Conservation (phyloP, 2,888 invertebrate species). For the Rhopalosiphum nymphaeae region DNA sequence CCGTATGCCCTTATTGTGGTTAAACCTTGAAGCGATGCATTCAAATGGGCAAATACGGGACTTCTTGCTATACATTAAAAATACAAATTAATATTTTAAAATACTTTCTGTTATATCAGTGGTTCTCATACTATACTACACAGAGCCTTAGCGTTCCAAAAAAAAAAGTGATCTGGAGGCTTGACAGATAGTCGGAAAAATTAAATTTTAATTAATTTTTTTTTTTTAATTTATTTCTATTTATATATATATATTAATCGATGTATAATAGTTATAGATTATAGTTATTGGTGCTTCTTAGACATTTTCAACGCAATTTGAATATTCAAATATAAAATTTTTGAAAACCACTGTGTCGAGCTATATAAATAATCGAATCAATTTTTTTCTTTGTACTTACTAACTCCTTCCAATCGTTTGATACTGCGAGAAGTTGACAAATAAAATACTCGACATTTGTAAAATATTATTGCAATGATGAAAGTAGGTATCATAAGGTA, state of each 20-base stretch:
- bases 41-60: constrained; percentile 93
- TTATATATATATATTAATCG: too few relatives aligned
- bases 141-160: too few relatives aligned
- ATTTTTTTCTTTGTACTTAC: constrained; percentile 74
- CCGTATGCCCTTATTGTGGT: constrained; percentile 91
- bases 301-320: too few relatives aligned
- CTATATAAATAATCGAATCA: neutral
- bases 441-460: constrained; percentile 82
- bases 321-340: too few relatives aligned
- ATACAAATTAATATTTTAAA: neutral
- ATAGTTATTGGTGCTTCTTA: too few relatives aligned
- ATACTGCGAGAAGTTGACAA: constrained; percentile 84
- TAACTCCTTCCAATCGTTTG: constrained; percentile 84
- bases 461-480: constrained; percentile 80
- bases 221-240: too few relatives aligned
- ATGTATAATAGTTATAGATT: too few relatives aligned
- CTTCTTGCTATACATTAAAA: constrained; percentile 79
- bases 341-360: too few relatives aligned
- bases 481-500: constrained; percentile 81
- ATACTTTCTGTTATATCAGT: neutral
- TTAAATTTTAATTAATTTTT: too few relatives aligned
- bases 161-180: too few relatives aligned
- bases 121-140: too few relatives aligned
- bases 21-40: constrained; percentile 89
- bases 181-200: too few relatives aligned